Conservation (phyloP, 2,888 invertebrate genomes). For the Ptychoptera albimana region DNA sequence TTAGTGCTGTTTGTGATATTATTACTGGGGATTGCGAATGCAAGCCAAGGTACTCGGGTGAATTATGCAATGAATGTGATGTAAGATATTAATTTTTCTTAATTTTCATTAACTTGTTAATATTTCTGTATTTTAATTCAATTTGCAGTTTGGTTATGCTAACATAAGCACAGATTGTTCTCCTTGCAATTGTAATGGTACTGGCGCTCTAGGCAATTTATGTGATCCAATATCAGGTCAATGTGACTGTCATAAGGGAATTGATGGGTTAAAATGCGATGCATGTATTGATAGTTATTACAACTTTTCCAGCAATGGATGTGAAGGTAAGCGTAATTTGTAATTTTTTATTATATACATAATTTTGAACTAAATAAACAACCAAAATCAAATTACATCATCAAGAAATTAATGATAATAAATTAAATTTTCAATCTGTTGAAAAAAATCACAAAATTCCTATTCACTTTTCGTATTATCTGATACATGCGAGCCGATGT, state of each 20-base stretch:
- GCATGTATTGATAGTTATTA: constrained; percentile 54
- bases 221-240: constrained; percentile 66
- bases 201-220: constrained; percentile 45
- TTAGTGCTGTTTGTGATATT: constrained; percentile 50
- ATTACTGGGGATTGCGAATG: constrained; percentile 63
- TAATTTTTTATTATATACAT: constrained; percentile 1
- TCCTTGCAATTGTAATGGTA: constrained; percentile 57
- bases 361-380: not conserved
- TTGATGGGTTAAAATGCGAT: constrained; percentile 62
- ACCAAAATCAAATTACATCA: no score
- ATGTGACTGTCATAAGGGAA: constrained; percentile 63
- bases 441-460: no score
- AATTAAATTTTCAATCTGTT: no score
- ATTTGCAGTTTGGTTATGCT: constrained; percentile 35
- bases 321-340: constrained; percentile 41
- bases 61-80: constrained; percentile 52
- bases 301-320: constrained; percentile 48
- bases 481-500: no score
- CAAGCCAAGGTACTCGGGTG: constrained; percentile 49
- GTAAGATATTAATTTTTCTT: constrained; percentile 18
- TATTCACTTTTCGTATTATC: no score
- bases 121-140: not conserved
- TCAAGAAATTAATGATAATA: no score
- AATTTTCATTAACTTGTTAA: not conserved
- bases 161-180: constrained; percentile 66